Evolutionary conservation across 2,113 vertebrate species (phyloP).

Genomic region (Colaptes auratus): DNA sequence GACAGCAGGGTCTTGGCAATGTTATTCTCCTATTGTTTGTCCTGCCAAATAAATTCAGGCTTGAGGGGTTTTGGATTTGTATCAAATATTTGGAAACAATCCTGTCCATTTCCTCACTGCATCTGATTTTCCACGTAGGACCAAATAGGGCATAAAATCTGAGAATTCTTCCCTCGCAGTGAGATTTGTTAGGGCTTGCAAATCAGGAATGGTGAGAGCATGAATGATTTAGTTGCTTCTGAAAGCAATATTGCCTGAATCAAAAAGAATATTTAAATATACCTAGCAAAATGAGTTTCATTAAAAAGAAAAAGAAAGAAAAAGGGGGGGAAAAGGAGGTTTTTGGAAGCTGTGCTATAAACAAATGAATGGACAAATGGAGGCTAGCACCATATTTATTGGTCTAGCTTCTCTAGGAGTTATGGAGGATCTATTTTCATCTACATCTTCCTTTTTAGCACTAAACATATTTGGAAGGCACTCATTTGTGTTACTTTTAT

Average conservation of each 20-base stretch:
- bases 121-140: slow-evolving; percentile 44
- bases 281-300: neutral
- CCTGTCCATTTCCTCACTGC: slow-evolving; percentile 2
- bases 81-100: slow-evolving; percentile 57
- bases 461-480: neutral
- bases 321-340: too few species aligned
- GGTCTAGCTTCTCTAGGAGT: neutral
- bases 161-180: neutral
- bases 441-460: neutral
- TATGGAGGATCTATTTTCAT: neutral
- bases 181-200: neutral
- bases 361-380: neutral
- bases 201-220: slow-evolving; percentile 24
- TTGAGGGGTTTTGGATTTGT: slow-evolving; percentile 23
- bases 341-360: neutral
- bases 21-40: neutral
- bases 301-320: neutral
- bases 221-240: slow-evolving; percentile 18
- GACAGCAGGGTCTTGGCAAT: neutral
- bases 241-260: neutral
- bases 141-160: slow-evolving; percentile 45
- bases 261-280: slow-evolving; percentile 15
- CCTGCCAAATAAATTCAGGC: slow-evolving; percentile 52
- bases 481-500: neutral
- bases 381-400: neutral